A percentile compares a stretch with the other conserved stretches of the same genome.
These are phyloP conservation scores for Guaruba guarouba DNA, from an alignment of 2,113 vertebrate species.

Conservation along the genomic window DNA sequence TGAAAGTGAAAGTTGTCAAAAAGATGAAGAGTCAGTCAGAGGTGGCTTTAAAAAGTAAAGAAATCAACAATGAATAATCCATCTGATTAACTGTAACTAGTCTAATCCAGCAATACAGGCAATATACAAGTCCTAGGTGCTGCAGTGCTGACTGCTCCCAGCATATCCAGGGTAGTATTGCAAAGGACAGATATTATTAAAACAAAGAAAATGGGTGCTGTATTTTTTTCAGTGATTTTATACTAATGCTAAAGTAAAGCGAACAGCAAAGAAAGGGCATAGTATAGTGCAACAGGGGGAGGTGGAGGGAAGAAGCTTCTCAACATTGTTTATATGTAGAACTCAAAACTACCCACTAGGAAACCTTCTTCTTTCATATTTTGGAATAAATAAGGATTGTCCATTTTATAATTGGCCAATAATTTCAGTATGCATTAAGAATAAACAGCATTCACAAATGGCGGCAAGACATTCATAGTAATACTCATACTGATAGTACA, in stretches of 20 bases:
- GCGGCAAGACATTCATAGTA: neutral
- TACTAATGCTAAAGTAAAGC: neutral
- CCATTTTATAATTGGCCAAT: neutral
- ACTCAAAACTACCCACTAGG: neutral
- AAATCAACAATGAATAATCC: neutral
- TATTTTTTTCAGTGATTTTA: neutral
- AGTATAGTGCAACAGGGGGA: neutral
- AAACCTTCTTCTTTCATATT: neutral
- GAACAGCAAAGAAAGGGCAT: neutral
- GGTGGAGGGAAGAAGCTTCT: neutral
- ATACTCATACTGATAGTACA: neutral
- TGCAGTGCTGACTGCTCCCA: neutral
- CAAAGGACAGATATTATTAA: neutral
- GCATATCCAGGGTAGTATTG: neutral
- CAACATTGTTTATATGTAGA: accelerated
- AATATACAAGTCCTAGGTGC: neutral
- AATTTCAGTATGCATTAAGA: neutral
- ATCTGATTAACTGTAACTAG: neutral
- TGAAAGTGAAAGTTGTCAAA: neutral
- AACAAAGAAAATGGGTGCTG: neutral
- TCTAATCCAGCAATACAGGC: neutral
- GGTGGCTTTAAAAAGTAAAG: neutral
- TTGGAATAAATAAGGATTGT: neutral
- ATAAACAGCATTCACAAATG: neutral
- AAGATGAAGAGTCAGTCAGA: neutral